Conservation (phyloP, 2,113 vertebrate species). For the Caranx melampygus region DNA sequence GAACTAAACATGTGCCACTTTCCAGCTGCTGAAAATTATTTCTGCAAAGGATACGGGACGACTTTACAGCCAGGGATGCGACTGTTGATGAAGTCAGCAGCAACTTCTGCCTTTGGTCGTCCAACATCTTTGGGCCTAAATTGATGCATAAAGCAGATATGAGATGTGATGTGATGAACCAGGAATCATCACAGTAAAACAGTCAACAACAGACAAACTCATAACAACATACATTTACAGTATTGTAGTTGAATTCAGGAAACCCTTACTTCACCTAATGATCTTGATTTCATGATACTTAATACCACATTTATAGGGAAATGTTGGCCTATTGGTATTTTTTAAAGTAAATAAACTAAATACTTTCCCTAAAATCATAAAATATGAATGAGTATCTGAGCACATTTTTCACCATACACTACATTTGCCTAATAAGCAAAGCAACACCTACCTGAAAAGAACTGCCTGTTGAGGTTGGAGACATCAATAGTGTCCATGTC, state of each 20-base stretch:
- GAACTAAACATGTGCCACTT: background rate
- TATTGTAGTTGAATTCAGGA: background rate
- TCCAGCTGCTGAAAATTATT: background rate
- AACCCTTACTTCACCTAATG: background rate
- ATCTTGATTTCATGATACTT: background rate
- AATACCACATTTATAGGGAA: background rate
- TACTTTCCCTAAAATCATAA: background rate
- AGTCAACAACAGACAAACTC: background rate
- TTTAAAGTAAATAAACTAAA: background rate
- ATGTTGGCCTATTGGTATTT: background rate
- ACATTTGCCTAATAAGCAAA: background rate
- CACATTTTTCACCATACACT: background rate
- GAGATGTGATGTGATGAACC: background rate
- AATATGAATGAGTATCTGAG: background rate
- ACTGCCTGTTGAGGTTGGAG: conserved; percentile 97
- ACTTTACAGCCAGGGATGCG: conserved; percentile 92
- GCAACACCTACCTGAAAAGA: conserved; percentile 91
- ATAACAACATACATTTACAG: background rate
- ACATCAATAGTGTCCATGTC: conserved; percentile 98
- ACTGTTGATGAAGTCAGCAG: conserved; percentile 94
- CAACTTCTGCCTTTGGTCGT: conserved; percentile 95
- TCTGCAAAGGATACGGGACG: conserved; percentile 89
- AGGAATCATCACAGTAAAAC: background rate
- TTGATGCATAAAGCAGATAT: background rate
- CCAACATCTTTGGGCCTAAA: conserved; percentile 94